A percentile compares a stretch with the other conserved stretches of the same genome.
Evolutionary conservation across 1,140 invertebrate genomes (phyloP).

Genomic region (Idris sp.): DNA sequence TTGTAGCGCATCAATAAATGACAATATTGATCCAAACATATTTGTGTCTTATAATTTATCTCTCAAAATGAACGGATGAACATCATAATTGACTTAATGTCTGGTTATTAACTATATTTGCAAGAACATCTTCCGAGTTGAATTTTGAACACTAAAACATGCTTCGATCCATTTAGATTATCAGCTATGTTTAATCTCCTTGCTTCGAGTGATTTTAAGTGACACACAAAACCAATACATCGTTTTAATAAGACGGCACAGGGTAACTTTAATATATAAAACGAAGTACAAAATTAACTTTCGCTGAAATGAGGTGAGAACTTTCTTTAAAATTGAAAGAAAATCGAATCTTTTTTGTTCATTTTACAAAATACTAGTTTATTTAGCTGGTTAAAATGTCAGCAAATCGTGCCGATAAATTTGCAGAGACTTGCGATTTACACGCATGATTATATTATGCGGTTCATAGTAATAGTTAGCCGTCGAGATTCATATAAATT

Average conservation of each 20-base stretch:
- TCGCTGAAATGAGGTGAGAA: conserved; percentile 10
- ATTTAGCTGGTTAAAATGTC: conserved; percentile 31
- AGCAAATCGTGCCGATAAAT: conserved; percentile 39
- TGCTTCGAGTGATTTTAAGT: conserved; percentile 20
- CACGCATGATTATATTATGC: conserved; percentile 16
- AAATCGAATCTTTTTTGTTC: conserved; percentile 40
- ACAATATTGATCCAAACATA: conserved; percentile 45
- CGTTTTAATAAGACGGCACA: conserved; percentile 17
- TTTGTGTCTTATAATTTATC: conserved; percentile 39
- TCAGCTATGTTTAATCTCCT: conserved; percentile 26
- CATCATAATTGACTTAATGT: conserved; percentile 41
- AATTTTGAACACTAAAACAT: conserved; percentile 31
- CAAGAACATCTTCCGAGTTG: conserved; percentile 3
- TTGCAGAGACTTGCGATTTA: conserved; percentile 29
- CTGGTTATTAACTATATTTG: conserved; percentile 30
- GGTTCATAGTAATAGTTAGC: conserved; percentile 12
- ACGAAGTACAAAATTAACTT: not conserved
- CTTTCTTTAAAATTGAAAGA: conserved; percentile 53
- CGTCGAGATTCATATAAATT: conserved; percentile 36
- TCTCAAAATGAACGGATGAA: too few species aligned
- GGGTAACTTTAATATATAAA: not conserved
- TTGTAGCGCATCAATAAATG: conserved; percentile 20
- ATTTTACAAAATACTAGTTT: conserved; percentile 25
- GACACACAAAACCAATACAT: not conserved
- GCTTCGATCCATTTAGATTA: conserved; percentile 36